phyloP scores from a whole-genome alignment of 2,797 vertebrate genomes.

The Halcyon smyrnensis region DNA sequence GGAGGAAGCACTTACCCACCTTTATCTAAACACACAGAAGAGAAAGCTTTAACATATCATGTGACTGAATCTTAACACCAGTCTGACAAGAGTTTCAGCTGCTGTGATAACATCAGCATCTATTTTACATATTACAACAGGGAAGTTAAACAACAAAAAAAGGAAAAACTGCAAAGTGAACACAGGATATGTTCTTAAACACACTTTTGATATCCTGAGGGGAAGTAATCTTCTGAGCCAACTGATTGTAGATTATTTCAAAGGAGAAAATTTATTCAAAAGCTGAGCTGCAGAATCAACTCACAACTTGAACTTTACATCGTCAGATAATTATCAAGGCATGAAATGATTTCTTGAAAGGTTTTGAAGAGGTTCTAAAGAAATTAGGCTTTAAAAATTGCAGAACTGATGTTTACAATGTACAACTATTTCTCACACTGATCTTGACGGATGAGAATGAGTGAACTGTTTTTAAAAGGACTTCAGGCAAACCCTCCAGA shows the following conservation, averaged over 20 bases:
- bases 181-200: neutral
- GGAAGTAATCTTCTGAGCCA: neutral
- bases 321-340: neutral
- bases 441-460: neutral
- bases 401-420: neutral
- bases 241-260: neutral
- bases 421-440: neutral
- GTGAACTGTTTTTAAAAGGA: neutral
- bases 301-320: neutral
- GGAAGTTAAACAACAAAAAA: neutral
- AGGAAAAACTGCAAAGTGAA: neutral
- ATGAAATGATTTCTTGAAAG: neutral
- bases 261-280: neutral
- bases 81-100: neutral
- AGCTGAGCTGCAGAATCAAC: neutral
- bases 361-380: neutral
- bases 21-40: neutral
- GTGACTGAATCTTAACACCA: neutral
- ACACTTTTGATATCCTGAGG: neutral
- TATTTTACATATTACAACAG: neutral
- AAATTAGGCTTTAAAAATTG: neutral
- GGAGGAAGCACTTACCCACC: neutral
- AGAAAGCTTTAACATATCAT: neutral
- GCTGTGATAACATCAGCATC: neutral
- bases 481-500: neutral